Percentiles rank a stretch among this genome's conserved stretches.
Evolutionary conservation across 1,140 invertebrate species (phyloP).

Genomic region (Camponotus vicinus): DNA sequence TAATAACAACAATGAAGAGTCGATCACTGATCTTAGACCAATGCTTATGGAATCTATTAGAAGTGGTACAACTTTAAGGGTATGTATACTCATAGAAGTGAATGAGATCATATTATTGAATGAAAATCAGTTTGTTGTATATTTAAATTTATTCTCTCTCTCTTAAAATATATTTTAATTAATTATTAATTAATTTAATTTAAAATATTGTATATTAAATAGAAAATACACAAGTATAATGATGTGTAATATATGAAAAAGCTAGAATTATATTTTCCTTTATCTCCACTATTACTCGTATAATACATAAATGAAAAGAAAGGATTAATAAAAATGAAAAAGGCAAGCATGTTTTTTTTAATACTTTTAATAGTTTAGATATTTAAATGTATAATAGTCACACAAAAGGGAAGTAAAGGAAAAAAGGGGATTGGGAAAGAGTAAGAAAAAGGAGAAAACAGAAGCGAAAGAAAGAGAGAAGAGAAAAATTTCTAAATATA

Average conservation of each 20-base stretch:
- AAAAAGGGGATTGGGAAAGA: background rate
- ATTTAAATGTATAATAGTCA: background rate
- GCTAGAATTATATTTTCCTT: background rate
- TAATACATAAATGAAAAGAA: too few relatives aligned
- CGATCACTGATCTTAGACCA: slow-evolving; percentile 78
- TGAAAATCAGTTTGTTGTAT: background rate
- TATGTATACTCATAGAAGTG: slow-evolving; percentile 72
- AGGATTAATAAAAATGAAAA: background rate
- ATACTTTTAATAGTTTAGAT: background rate
- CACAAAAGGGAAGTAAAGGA: background rate
- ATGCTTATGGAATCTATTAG: slow-evolving; percentile 93
- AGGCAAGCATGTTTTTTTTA: background rate
- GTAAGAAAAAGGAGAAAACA: too few relatives aligned
- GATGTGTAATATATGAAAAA: background rate
- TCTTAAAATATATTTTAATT: background rate
- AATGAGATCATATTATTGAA: background rate
- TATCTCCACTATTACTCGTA: too few relatives aligned
- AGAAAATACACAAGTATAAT: background rate
- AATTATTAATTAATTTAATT: background rate
- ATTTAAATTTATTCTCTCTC: background rate
- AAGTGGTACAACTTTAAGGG: slow-evolving; percentile 89
- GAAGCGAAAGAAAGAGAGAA: too few relatives aligned
- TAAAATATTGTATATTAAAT: background rate
- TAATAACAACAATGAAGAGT: slow-evolving; percentile 77
- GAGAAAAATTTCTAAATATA: background rate